phyloP scores from a whole-genome alignment of 2,888 invertebrate genomes.

The Amblyteles armatorius region DNA sequence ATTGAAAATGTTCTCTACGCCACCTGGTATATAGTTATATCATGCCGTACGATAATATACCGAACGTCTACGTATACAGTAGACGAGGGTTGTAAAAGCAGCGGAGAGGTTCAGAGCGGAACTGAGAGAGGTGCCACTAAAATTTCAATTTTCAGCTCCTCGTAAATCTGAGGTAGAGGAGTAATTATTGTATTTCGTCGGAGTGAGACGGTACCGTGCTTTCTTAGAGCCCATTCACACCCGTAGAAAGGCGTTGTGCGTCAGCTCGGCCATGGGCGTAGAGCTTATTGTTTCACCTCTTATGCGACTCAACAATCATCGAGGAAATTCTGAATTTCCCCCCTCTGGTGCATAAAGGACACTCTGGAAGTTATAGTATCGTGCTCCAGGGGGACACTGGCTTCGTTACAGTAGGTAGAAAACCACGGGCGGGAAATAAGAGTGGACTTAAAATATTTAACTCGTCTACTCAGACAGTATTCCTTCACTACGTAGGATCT shows the following conservation, averaged over 20 bases:
- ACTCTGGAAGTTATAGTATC: neutral
- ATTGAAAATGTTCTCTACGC: conserved; percentile 81
- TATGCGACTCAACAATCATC: neutral
- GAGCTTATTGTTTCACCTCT: conserved; percentile 75
- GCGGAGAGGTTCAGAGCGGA: conserved; percentile 63
- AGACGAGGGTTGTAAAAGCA: conserved; percentile 20
- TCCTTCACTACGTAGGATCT: conserved; percentile 20
- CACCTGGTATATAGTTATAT: conserved; percentile 37
- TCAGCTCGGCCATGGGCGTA: conserved; percentile 81
- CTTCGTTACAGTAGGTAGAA: neutral
- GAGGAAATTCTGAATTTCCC: neutral
- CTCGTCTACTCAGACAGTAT: conserved; percentile 31
- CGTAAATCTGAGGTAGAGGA: conserved; percentile 82
- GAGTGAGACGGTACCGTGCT: conserved; percentile 67
- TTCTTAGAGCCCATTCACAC: conserved; percentile 81
- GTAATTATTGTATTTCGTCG: conserved; percentile 83
- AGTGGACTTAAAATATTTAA: conserved; percentile 59
- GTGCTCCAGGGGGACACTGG: neutral
- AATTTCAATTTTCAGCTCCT: conserved; percentile 83
- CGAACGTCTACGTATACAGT: conserved; percentile 20
- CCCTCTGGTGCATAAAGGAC: neutral
- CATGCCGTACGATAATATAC: conserved; percentile 35
- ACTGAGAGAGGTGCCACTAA: conserved; percentile 76
- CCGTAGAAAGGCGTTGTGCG: conserved; percentile 78
- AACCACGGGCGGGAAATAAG: conserved; percentile 26